These are phyloP conservation scores for Tychaedon coryphoeus DNA, from an alignment of 2,113 vertebrate genomes.

Conservation along the genomic window DNA sequence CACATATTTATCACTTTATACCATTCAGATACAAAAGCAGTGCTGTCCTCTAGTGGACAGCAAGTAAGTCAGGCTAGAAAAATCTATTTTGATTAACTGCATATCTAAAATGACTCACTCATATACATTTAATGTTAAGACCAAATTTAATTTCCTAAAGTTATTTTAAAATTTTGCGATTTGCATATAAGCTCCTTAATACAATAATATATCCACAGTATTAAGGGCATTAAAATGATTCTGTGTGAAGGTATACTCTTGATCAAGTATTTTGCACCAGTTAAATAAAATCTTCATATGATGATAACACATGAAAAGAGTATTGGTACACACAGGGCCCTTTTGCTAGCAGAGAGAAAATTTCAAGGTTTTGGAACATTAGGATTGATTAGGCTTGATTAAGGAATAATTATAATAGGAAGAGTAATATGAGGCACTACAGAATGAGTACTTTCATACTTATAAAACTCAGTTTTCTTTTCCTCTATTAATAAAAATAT, in stretches of 20 bases:
- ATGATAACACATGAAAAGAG: background rate
- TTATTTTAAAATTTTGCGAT: background rate
- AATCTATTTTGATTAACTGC: background rate
- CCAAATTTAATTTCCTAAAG: background rate
- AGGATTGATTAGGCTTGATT: background rate
- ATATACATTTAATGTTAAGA: background rate
- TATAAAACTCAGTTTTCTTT: background rate
- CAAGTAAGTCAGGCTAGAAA: background rate
- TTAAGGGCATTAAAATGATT: background rate
- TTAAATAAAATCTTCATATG: background rate
- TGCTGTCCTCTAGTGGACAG: slow-evolving; percentile 90
- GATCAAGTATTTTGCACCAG: background rate
- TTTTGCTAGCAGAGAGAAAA: background rate
- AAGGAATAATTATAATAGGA: background rate
- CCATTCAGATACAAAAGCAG: slow-evolving; percentile 80
- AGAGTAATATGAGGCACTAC: background rate
- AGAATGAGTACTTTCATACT: background rate
- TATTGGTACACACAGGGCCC: background rate
- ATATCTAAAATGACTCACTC: background rate
- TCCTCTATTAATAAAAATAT: background rate
- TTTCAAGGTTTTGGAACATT: background rate
- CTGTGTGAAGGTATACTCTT: background rate
- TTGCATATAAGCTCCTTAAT: background rate
- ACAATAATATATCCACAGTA: background rate
- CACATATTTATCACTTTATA: slow-evolving; percentile 26